Percentiles rank a stretch among this genome's conserved stretches.
These are phyloP conservation scores for Philopotamus ludificatus DNA, from an alignment of 1,140 invertebrate species.

Conservation along the genomic window DNA sequence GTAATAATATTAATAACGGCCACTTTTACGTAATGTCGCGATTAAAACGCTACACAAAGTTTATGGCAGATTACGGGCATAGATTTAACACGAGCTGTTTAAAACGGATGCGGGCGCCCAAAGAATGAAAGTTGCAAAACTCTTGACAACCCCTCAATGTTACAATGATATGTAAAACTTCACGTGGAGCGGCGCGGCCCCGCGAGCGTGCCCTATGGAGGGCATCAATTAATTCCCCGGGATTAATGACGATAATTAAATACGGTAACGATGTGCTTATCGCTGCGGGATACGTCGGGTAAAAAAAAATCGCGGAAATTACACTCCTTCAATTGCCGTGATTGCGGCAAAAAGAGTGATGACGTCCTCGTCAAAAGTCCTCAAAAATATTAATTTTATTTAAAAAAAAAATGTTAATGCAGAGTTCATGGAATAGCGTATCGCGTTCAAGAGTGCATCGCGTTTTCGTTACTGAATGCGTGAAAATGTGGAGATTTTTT, in stretches of 20 bases:
- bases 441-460: too few species aligned
- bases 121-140: slow-evolving; percentile 16
- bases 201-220: slow-evolving; percentile 2
- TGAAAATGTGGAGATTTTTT: too few species aligned
- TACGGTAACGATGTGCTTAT: slow-evolving; percentile 10
- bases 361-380: too few species aligned
- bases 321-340: background rate
- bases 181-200: slow-evolving; percentile 9
- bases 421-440: too few species aligned
- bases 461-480: too few species aligned
- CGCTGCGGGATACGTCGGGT: background rate
- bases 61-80: too few species aligned
- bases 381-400: too few species aligned
- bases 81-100: background rate
- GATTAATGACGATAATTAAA: slow-evolving; percentile 29
- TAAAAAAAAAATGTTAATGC: too few species aligned
- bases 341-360: too few species aligned
- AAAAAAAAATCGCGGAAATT: background rate
- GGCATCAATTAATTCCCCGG: slow-evolving; percentile 24
- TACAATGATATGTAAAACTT: slow-evolving; percentile 27
- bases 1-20: too few species aligned
- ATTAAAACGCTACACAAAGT: too few species aligned
- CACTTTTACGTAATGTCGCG: too few species aligned
- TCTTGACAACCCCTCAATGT: slow-evolving; percentile 16
- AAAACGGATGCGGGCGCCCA: slow-evolving; percentile 2